These are phyloP conservation scores for Cryptops parisi DNA, from an alignment of 2,888 invertebrate species.

Conservation along the genomic window DNA sequence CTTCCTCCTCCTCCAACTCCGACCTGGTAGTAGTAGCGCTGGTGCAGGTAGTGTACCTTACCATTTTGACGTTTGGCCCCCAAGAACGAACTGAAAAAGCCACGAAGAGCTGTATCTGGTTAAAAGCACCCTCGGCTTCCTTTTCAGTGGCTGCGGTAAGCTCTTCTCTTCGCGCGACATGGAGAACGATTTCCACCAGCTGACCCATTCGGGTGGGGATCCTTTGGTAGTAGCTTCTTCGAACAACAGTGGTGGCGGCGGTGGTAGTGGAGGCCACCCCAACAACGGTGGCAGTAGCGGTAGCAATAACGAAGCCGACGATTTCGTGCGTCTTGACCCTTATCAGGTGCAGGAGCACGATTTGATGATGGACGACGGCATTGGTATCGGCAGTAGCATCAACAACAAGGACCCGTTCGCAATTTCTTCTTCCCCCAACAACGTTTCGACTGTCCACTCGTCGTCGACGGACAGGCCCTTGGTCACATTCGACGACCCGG, in stretches of 20 bases:
- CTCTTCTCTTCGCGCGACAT: neutral
- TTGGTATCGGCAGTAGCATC: neutral
- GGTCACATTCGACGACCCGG: conserved; percentile 2
- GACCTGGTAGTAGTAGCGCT: too few species aligned
- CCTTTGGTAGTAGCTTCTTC: too few species aligned
- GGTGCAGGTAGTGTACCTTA: too few species aligned
- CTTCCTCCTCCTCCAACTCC: too few species aligned
- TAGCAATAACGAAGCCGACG: conserved; percentile 2
- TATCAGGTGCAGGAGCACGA: neutral
- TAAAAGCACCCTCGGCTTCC: neutral
- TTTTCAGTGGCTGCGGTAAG: neutral
- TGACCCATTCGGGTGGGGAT: too few species aligned
- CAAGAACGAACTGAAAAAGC: too few species aligned
- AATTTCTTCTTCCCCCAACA: too few species aligned
- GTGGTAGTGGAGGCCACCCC: too few species aligned
- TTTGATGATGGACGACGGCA: neutral
- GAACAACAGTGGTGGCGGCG: too few species aligned
- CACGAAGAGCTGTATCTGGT: too few species aligned
- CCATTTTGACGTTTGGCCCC: too few species aligned
- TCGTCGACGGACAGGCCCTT: conserved; percentile 8
- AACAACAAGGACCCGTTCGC: neutral
- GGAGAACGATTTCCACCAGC: neutral
- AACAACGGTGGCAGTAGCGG: conserved; percentile 1
- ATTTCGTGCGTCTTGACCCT: conserved; percentile 6
- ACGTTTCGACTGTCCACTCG: neutral